Evolutionary conservation across 2,797 vertebrate species (phyloP).

Genomic region (Netta rufina): DNA sequence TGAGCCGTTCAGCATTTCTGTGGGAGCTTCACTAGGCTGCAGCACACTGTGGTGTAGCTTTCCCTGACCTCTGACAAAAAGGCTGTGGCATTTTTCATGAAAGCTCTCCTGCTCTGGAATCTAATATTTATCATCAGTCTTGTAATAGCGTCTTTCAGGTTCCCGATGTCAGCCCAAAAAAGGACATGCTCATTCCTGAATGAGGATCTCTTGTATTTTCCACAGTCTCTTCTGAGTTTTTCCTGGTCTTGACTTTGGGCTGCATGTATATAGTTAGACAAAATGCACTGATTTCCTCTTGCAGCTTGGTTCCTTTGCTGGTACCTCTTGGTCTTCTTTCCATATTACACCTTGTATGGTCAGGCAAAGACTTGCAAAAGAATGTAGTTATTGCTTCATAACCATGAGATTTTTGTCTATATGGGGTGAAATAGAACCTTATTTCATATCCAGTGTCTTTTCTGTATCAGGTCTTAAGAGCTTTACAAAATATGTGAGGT

Average conservation of each 20-base stretch:
- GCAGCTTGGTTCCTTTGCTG: background rate
- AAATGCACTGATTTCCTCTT: background rate
- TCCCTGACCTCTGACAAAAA: background rate
- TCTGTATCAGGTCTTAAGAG: background rate
- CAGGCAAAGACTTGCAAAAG: background rate
- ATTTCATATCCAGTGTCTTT: background rate
- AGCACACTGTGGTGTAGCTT: background rate
- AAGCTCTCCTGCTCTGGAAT: background rate
- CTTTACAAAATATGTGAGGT: background rate
- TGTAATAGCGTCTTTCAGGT: background rate
- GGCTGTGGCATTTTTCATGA: background rate
- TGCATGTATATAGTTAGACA: background rate
- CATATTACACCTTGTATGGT: background rate
- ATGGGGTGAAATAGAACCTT: background rate
- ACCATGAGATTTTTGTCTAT: background rate
- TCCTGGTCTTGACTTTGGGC: background rate
- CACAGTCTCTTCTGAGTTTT: background rate
- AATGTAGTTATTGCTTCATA: background rate
- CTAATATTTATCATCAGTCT: background rate
- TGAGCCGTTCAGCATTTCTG: background rate
- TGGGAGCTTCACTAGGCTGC: background rate
- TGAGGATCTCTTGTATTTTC: background rate
- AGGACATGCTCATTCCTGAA: background rate
- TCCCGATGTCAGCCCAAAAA: background rate
- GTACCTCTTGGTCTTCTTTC: background rate